Evolutionary conservation across 2,888 invertebrate genomes (phyloP).

Genomic region (Norana najaformis): DNA sequence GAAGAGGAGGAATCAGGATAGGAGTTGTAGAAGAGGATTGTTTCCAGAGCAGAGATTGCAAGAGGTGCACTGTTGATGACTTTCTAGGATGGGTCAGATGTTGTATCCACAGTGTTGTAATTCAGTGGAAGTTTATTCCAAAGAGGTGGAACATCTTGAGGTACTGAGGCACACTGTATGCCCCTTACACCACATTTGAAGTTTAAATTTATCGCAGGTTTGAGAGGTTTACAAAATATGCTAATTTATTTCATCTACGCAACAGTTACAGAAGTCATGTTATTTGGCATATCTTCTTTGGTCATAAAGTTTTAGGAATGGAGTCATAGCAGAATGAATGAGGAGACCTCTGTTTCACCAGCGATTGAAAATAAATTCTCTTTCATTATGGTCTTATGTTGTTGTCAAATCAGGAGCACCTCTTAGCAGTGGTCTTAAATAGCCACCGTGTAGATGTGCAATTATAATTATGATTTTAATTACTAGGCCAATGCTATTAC

Average conservation of each 20-base stretch:
- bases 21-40: neutral
- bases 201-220: neutral
- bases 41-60: neutral
- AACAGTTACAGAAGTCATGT: neutral
- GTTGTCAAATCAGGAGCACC: neutral
- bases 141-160: neutral
- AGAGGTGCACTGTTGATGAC: neutral
- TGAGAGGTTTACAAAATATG: too few species aligned
- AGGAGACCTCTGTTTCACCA: neutral
- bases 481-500: neutral
- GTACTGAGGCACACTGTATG: neutral
- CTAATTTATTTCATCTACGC: neutral
- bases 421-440: neutral
- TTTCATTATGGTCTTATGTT: neutral
- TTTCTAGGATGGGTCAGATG: neutral
- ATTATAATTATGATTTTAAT: neutral
- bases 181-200: neutral
- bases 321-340: neutral
- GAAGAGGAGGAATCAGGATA: neutral
- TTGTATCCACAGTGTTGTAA: too few species aligned
- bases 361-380: neutral
- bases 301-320: neutral
- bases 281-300: neutral
- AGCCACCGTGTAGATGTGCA: neutral
- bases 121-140: neutral